Base-by-base conservation (phyloP, 2,113 vertebrate genomes). In the Chlorodrepanis virens region DNA sequence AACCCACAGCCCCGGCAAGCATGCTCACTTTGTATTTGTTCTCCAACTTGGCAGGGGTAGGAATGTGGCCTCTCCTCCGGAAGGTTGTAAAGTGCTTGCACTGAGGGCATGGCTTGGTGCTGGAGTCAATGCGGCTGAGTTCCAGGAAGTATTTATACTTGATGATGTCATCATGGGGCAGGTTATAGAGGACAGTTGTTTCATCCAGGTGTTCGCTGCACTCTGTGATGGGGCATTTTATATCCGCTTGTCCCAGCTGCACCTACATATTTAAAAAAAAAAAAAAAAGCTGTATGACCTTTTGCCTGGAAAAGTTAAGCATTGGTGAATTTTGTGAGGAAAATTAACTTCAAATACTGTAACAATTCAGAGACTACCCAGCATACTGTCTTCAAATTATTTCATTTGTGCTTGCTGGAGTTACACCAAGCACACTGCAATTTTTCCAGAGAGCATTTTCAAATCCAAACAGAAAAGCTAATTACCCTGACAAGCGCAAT, bases 101-200 rank as follows among this genome's bases (percentile, higher is more conserved):
- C 96, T 99, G 99, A 59, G 99, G 99, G 91, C 99, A 99, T 60
- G 99, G 99, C 96, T 99, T 99, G 94, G 99, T 99, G 98, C 99
- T 99, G 52, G 98, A 98, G 98, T 99, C 99, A 88, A 99, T 98
- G 90, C 98, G 98, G 98, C 99, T 99, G 92, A 99, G 98, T 97
- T 99, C 99, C 98, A 99, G 95, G 97, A 99, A 99, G 98, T 99
- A 99, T 44, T 98, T 99, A 85, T 99, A 99, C 95, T 99, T 99
- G 67, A 98, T 98, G 97, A 99, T 98, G 47, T 99, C 99, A 3
- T 99, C 99, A 6, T 96, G 98, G 31, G 98, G 98, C 94, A 99
- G 96, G 90, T 98, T 98, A 85, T 98, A 98, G 91, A 99, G 93
- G 85, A 99, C 98, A 42, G 98, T 97, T 85, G 98, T 98, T 98